Evolutionary conservation across 2,888 invertebrate genomes (phyloP).

Genomic region (Anodontia alba): DNA sequence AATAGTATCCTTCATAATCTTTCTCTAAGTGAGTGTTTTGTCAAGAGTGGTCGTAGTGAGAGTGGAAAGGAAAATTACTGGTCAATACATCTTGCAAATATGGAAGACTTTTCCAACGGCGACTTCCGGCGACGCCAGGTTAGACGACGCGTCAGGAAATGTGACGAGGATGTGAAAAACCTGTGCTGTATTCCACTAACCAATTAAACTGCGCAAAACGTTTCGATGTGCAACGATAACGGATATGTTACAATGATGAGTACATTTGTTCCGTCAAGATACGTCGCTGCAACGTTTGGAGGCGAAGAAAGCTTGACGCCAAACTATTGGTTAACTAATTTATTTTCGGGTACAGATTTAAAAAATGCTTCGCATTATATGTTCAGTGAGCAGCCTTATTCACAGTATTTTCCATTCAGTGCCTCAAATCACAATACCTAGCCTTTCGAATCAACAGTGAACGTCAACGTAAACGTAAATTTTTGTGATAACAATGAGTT

Average conservation of each 20-base stretch:
- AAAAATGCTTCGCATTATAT: too few species aligned
- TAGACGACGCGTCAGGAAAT: conserved; percentile 95
- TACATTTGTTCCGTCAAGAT: not conserved
- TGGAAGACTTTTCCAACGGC: conserved; percentile 98
- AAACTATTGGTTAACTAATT: too few species aligned
- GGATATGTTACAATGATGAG: conserved; percentile 62
- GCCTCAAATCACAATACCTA: too few species aligned
- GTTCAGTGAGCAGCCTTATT: too few species aligned
- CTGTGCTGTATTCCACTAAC: conserved; percentile 27
- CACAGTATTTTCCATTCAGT: too few species aligned
- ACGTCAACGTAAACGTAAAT: too few species aligned
- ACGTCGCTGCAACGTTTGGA: not conserved
- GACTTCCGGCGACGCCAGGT: conserved; percentile 98
- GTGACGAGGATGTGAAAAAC: conserved; percentile 60
- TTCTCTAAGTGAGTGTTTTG: conserved; percentile 98
- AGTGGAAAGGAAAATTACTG: conserved; percentile 99
- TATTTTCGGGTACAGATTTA: too few species aligned
- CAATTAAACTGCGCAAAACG: not conserved
- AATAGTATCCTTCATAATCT: conserved; percentile 99
- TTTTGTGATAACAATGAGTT: too few species aligned
- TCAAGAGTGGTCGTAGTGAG: conserved; percentile 97
- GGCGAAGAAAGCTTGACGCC: too few species aligned
- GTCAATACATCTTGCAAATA: conserved; percentile 99
- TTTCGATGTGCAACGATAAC: not conserved
- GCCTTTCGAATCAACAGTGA: too few species aligned